Evolutionary conservation across 1,140 invertebrate species (phyloP).

Genomic region (Branchinecta lindahli): DNA sequence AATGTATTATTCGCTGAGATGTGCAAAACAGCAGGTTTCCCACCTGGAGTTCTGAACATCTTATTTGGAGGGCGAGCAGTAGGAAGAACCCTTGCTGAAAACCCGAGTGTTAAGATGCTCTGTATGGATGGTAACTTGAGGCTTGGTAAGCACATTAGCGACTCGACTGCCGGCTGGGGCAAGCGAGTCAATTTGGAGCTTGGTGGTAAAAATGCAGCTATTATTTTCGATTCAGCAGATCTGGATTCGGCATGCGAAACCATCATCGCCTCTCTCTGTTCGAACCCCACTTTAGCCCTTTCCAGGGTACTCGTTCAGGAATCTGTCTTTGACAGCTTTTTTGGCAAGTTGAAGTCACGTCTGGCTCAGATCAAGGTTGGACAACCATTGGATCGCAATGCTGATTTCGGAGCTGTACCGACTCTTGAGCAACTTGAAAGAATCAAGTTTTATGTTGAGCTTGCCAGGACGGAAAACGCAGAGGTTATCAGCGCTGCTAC

Average conservation of each 20-base stretch:
- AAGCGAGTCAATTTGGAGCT: constrained; percentile 34
- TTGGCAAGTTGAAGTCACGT: constrained; percentile 34
- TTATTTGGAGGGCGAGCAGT: constrained; percentile 31
- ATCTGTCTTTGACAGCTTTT: constrained; percentile 34
- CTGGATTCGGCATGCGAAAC: constrained; percentile 41
- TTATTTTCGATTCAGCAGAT: constrained; percentile 43
- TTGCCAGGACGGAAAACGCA: neutral
- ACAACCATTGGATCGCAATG: constrained; percentile 33
- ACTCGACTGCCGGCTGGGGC: constrained; percentile 31
- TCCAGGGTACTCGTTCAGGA: constrained; percentile 40
- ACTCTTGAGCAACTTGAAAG: constrained; percentile 24
- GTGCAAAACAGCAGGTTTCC: constrained; percentile 25
- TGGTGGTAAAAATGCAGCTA: constrained; percentile 35
- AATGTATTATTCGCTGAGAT: constrained; percentile 25
- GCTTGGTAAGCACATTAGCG: constrained; percentile 28
- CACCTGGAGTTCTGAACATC: constrained; percentile 27
- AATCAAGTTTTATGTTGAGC: constrained; percentile 23
- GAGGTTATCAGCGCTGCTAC: constrained; percentile 13
- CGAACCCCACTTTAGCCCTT: constrained; percentile 38
- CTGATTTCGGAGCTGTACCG: constrained; percentile 23
- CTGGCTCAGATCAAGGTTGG: constrained; percentile 33
- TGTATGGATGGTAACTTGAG: constrained; percentile 32
- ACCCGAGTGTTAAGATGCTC: constrained; percentile 33
- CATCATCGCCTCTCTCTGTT: constrained; percentile 38
- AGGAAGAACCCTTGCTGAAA: constrained; percentile 26